Evolutionary conservation across 35 echinoderm and acorn worm genomes (phyloP).

Genomic region (Eucidaris tribuloides): DNA sequence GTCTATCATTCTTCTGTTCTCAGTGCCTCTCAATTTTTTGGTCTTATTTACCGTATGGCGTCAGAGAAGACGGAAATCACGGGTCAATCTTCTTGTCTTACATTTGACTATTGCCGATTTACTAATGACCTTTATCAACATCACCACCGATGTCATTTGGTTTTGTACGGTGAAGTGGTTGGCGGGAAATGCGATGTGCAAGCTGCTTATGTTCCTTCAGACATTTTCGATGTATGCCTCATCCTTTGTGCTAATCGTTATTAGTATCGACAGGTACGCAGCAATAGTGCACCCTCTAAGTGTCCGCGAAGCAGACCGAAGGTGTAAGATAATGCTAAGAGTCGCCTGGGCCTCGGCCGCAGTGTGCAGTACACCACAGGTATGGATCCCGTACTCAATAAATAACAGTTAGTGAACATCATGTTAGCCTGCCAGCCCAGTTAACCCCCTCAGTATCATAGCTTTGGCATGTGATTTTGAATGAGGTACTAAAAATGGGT

Average conservation of each 20-base stretch:
- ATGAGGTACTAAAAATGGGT: no score
- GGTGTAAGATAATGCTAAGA: constrained; percentile 86
- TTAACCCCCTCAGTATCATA: no score
- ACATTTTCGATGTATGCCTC: constrained; percentile 51
- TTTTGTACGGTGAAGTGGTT: constrained; percentile 36
- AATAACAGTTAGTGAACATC: no score
- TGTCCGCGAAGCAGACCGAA: constrained; percentile 61
- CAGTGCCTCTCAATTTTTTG: constrained; percentile 24
- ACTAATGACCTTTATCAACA: constrained; percentile 19
- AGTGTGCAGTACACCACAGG: constrained; percentile 72
- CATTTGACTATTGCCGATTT: constrained; percentile 9
- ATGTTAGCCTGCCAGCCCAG: no score
- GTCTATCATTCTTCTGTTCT: background rate
- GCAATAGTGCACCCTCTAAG: constrained; percentile 82
- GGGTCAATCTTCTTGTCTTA: constrained; percentile 68
- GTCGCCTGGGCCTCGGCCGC: constrained; percentile 64
- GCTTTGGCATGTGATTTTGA: no score
- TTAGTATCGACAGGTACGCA: constrained; percentile 86
- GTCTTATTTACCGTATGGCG: constrained; percentile 5
- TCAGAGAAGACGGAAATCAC: constrained; percentile 51
- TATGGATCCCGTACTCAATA: no score
- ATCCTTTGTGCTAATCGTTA: constrained; percentile 80
- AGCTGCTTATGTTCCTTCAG: constrained; percentile 48
- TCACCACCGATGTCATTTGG: constrained; percentile 1
- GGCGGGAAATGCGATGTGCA: constrained; percentile 63